Conservation (phyloP, 2,888 invertebrate species). For the Polyploca ridens region DNA sequence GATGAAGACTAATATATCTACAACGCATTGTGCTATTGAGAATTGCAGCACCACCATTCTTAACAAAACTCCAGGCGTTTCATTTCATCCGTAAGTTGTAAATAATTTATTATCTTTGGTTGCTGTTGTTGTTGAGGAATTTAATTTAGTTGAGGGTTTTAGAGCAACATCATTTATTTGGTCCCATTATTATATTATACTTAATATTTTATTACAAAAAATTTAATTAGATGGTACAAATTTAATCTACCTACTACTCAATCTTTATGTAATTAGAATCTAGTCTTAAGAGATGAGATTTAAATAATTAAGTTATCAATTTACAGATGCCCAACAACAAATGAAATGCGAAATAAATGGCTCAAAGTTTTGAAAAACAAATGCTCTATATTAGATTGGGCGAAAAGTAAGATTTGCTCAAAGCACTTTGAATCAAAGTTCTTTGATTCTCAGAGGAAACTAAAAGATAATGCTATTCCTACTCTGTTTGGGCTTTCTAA, state of each 20-base stretch:
- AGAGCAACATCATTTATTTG: too few species aligned
- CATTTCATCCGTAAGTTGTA: conserved; percentile 64
- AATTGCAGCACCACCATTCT: conserved; percentile 63
- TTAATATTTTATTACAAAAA: too few species aligned
- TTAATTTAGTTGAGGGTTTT: too few species aligned
- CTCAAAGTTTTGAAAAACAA: conserved; percentile 61
- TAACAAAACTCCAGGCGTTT: conserved; percentile 62
- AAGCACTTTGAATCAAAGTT: conserved; percentile 71
- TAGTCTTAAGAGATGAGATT: neutral
- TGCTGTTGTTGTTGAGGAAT: too few species aligned
- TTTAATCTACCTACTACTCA: too few species aligned
- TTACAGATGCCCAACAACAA: conserved; percentile 60
- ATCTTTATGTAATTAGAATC: too few species aligned
- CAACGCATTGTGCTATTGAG: conserved; percentile 62
- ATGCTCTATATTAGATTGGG: conserved; percentile 66
- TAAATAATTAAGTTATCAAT: conserved; percentile 1
- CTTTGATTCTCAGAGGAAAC: conserved; percentile 63
- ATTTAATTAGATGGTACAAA: too few species aligned
- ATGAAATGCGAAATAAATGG: conserved; percentile 71
- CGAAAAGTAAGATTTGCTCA: conserved; percentile 69
- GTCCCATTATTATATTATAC: too few species aligned
- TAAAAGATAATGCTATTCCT: conserved; percentile 67
- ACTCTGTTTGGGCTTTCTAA: conserved; percentile 52
- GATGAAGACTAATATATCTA: conserved; percentile 41
- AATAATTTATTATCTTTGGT: neutral